Evolutionary conservation across 2,113 vertebrate genomes (phyloP), one percentile per base, ranked within the genome.

Genomic region (Tragelaphus buxtoni): DNA sequence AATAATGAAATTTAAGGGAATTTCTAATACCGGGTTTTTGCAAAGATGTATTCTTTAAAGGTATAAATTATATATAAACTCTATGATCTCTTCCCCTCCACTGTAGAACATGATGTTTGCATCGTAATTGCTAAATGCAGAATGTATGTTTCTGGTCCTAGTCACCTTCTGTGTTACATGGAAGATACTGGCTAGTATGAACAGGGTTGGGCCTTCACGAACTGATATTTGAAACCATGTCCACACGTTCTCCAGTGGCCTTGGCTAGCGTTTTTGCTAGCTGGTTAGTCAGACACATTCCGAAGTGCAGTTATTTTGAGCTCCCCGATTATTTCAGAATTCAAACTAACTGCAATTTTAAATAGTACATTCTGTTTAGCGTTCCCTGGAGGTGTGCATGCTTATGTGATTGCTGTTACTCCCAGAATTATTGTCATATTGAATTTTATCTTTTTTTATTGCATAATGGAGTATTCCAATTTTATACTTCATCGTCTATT

Each of bases 401-500:
- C 89, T 77, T 74, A 24, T 60, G 77, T 77, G 92, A 90, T 95
- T 81, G 0, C 94, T 28, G 0, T 93, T 56, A 51, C 91, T 97
- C 93, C 91, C 86, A 80, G 95, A 96, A 95, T 93, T 86, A 90
- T 92, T 88, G 93, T 95, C 95, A 55, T 96, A 80, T 97, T 97
- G 98, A 96, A 94, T 98, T 97, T 97, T 89, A 97, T 95, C 97
- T 96, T 30, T 97, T 97, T 97, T 98, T 97, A 98, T 97, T 97
- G 97, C 24, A 0, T 97, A 96, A 96, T 0, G 3, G 91, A 63
- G 2, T 81, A 56, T 91, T 91, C 94, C 82, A 86, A 80, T 55
- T 98, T 98, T 96, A 39, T 93, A 94, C 96, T 76, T 97, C 97
- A 94, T 94, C 97, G 77, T 98, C 96, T 90, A 97, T 95, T 98